Conservation (phyloP, 2,113 vertebrate species). For the Daboia siamensis region DNA sequence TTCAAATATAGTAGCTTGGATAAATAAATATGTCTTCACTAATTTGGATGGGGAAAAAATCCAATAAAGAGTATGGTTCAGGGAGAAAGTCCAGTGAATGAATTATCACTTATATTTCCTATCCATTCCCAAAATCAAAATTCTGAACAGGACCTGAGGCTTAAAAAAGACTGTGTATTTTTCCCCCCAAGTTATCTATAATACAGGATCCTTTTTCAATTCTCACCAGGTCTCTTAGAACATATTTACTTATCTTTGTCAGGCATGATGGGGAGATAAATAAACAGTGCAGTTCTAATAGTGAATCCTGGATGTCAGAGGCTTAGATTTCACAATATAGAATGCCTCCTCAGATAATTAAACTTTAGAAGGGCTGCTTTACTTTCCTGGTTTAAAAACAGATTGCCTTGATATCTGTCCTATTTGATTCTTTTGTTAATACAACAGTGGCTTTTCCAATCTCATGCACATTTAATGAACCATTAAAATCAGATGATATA, state of each 20-base stretch:
- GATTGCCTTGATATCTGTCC: not conserved
- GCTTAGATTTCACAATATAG: not conserved
- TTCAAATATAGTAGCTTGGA: not conserved
- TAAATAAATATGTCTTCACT: not conserved
- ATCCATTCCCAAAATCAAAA: not conserved
- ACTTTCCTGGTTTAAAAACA: not conserved
- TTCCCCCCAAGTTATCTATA: not conserved
- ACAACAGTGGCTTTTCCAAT: slow-evolving; percentile 7
- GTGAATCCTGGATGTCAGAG: slow-evolving; percentile 3
- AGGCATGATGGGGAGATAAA: not conserved
- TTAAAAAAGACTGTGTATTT: not conserved
- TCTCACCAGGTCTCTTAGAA: rapidly evolving
- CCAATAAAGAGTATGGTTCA: not conserved
- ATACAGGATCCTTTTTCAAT: not conserved
- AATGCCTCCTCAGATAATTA: not conserved
- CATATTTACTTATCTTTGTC: slow-evolving; percentile 6
- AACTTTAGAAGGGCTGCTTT: slow-evolving; percentile 2
- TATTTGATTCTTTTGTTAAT: slow-evolving; percentile 13
- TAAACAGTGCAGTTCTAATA: slow-evolving; percentile 10
- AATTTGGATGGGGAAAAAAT: not conserved
- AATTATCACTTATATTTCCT: not conserved
- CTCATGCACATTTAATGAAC: slow-evolving; percentile 2
- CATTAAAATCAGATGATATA: slow-evolving; percentile 18
- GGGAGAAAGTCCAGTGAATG: not conserved
- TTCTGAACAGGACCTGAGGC: not conserved